Evolutionary conservation across 2,888 invertebrate genomes (phyloP), one percentile per base, ranked within the genome.

Genomic region (Orchestes rusci): DNA sequence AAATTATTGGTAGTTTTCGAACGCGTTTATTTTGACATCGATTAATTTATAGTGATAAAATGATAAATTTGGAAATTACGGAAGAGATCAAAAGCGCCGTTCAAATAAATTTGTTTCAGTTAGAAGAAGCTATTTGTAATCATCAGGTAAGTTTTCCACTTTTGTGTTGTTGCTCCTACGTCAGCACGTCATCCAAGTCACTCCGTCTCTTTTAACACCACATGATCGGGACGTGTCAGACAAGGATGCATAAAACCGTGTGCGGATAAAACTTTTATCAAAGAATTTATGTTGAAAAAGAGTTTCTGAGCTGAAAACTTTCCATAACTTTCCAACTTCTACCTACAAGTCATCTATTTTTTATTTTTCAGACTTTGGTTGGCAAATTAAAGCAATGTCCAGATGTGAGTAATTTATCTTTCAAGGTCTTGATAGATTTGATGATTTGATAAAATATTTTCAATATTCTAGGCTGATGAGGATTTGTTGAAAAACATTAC

Each of bases 121-220:
- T 70, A 54, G 66, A 65, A 63, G 61, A 59, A 53, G 68, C 67
- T 44, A 68, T 70, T 57, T 57, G 61, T 52, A 64, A 64, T 60
- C 70, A 70, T 62, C 69, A 70, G 65, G 69, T 69, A 65, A 67
- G 60, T 62, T 58, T 54, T 52, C 39, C 17, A 36, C 15, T 45
- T 43, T 50, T 8, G 12, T 41, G 19, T 18, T 37, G n/a, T n/a
- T n/a, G n/a, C n/a, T 7, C 19, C 37, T 53, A 58, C 56, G 47
- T 35, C 54, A 45, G 40, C 51, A 57, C 57, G 56, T 58, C 42
- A 38, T n/a, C n/a, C n/a, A n/a, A n/a, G n/a, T n/a, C n/a, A n/a
- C n/a, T n/a, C n/a, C n/a, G n/a, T n/a, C n/a, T n/a, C n/a, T n/a
- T n/a, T n/a, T n/a, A n/a, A n/a, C n/a, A n/a, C n/a, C n/a, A n/a